Evolutionary conservation across 2,797 vertebrate genomes (phyloP).

Genomic region (Triplophysa yarkandensis): DNA sequence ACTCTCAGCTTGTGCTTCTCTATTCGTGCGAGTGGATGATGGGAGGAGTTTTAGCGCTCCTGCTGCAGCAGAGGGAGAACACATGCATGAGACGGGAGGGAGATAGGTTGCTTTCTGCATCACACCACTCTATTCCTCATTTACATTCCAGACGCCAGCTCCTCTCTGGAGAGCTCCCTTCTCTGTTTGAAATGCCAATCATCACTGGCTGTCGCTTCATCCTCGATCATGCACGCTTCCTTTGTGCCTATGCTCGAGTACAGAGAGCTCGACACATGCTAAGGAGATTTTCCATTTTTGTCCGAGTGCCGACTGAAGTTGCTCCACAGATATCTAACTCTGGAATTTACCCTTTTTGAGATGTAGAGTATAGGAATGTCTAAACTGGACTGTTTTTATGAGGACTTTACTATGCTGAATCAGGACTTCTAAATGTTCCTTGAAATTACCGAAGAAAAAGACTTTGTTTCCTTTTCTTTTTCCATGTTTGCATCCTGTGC

Average conservation of each 20-base stretch:
- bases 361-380: conserved; percentile 26
- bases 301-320: conserved; percentile 49
- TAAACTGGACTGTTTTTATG: not conserved
- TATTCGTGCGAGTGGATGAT: conserved; percentile 69
- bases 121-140: conserved; percentile 70
- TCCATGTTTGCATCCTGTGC: conserved; percentile 23
- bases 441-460: conserved; percentile 10
- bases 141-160: conserved; percentile 70
- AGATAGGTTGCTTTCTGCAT: conserved; percentile 67
- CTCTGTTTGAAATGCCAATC: conserved; percentile 58
- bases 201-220: conserved; percentile 50
- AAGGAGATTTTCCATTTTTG: conserved; percentile 43
- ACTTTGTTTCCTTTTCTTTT: conserved; percentile 40
- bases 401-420: not conserved
- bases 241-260: conserved; percentile 17
- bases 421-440: conserved; percentile 28
- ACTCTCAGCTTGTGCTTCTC: conserved; percentile 66
- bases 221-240: conserved; percentile 47
- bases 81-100: conserved; percentile 54
- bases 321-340: conserved; percentile 18
- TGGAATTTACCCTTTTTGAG: conserved; percentile 31
- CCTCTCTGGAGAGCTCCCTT: conserved; percentile 57
- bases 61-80: conserved; percentile 68
- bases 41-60: conserved; percentile 71
- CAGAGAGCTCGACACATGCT: conserved; percentile 26